A percentile compares a stretch with the other conserved stretches of the same genome.
These are phyloP conservation scores for Cataglyphis hispanica DNA, from an alignment of 1,140 invertebrate species.

Conservation along the genomic window DNA sequence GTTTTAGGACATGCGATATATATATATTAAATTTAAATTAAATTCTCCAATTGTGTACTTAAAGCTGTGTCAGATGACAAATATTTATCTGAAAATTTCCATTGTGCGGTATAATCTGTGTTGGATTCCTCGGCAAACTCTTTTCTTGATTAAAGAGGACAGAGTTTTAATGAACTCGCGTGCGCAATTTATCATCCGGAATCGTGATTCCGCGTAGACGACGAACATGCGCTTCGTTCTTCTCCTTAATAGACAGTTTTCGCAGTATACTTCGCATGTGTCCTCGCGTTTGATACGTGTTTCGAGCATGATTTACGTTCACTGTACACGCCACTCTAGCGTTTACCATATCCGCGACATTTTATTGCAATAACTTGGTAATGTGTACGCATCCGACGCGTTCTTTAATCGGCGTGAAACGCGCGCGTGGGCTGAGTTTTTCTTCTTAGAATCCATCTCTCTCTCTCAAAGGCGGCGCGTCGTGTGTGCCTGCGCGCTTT, in stretches of 20 bases:
- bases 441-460: slow-evolving; percentile 61
- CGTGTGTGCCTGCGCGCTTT: slow-evolving; percentile 6
- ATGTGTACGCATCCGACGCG: not conserved
- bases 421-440: slow-evolving; percentile 46
- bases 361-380: slow-evolving; percentile 49
- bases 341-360: slow-evolving; percentile 1
- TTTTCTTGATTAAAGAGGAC: not conserved
- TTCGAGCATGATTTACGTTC: slow-evolving; percentile 17
- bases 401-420: slow-evolving; percentile 39
- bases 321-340: slow-evolving; percentile 25
- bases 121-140: not conserved
- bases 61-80: not conserved
- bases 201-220: slow-evolving; percentile 44
- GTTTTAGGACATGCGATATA: no score
- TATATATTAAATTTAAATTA: no score
- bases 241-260: slow-evolving; percentile 30
- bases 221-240: slow-evolving; percentile 3
- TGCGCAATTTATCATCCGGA: slow-evolving; percentile 28
- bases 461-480: slow-evolving; percentile 24
- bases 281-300: slow-evolving; percentile 24
- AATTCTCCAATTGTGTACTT: not conserved
- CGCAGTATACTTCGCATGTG: slow-evolving; percentile 11
- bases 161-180: not conserved
- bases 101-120: not conserved
- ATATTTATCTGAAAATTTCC: not conserved